Evolutionary conservation across 2,113 vertebrate genomes (phyloP).

Genomic region (Macrotus californicus): DNA sequence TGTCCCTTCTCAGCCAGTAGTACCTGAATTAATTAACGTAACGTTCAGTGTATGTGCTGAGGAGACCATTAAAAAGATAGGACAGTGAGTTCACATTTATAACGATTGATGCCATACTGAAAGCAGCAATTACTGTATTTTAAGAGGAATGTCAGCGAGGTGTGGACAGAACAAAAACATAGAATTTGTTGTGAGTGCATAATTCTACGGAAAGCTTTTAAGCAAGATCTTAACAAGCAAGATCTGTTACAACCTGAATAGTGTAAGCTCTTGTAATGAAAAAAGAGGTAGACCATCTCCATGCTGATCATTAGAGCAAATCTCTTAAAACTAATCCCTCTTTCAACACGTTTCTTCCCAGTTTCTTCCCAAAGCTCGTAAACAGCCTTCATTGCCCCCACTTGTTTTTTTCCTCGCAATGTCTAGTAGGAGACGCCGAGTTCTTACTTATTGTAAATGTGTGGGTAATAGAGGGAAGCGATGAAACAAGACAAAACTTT

Average conservation of each 20-base stretch:
- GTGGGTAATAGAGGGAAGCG: neutral
- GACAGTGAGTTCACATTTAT: neutral
- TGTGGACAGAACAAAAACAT: neutral
- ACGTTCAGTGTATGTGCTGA: neutral
- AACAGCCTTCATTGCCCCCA: neutral
- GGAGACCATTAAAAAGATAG: neutral
- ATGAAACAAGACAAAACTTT: neutral
- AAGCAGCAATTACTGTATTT: constrained; percentile 1
- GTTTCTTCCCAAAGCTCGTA: neutral
- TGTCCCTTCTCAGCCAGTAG: neutral
- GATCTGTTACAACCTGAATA: neutral
- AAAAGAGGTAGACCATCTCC: neutral
- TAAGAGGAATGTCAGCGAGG: neutral
- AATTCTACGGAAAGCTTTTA: neutral
- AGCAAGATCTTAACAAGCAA: neutral
- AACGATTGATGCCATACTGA: neutral
- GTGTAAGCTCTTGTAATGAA: neutral
- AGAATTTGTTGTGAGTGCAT: neutral
- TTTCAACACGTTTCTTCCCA: neutral
- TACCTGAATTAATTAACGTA: neutral
- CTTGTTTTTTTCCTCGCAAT: neutral
- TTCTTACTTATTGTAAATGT: neutral
- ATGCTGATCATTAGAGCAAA: neutral
- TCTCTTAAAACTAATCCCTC: neutral
- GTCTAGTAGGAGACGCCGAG: neutral